A percentile compares a stretch with the other conserved stretches of the same genome.
phyloP scores from a whole-genome alignment of 2,113 vertebrate species.

The Vidua chalybeata region DNA sequence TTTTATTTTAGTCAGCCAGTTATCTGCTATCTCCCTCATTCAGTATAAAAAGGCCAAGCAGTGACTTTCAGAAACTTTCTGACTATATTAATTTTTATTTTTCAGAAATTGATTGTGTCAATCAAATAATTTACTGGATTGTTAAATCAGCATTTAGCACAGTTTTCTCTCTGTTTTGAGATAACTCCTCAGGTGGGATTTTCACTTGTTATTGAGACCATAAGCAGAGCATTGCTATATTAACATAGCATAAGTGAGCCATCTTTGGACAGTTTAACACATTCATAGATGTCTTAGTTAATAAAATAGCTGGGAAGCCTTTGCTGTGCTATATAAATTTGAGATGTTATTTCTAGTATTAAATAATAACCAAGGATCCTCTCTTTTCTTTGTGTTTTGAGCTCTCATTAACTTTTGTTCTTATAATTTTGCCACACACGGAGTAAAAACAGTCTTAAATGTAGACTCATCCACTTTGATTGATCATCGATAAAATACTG shows the following conservation, averaged over 20 bases:
- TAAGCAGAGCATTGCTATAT: neutral
- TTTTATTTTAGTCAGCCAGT: neutral
- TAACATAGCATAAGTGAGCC: neutral
- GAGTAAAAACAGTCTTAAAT: neutral
- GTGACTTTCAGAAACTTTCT: neutral
- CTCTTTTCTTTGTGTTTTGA: neutral
- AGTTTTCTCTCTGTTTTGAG: neutral
- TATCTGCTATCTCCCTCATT: neutral
- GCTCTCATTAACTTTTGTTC: neutral
- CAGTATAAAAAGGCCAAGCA: fast-evolving
- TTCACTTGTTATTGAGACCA: neutral
- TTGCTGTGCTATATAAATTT: neutral
- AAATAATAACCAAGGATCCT: neutral
- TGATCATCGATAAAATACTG: constrained; percentile 17
- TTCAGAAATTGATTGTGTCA: neutral
- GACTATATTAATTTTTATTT: neutral
- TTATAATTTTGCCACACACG: neutral
- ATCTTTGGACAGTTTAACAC: neutral
- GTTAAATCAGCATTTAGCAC: neutral
- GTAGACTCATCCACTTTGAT: neutral
- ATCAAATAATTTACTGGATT: neutral
- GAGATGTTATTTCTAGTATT: neutral
- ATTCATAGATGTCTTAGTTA: neutral
- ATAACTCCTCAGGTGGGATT: neutral
- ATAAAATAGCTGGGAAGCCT: neutral